phyloP scores from a whole-genome alignment of 2,888 invertebrate species.

The Chouioia cunea region DNA sequence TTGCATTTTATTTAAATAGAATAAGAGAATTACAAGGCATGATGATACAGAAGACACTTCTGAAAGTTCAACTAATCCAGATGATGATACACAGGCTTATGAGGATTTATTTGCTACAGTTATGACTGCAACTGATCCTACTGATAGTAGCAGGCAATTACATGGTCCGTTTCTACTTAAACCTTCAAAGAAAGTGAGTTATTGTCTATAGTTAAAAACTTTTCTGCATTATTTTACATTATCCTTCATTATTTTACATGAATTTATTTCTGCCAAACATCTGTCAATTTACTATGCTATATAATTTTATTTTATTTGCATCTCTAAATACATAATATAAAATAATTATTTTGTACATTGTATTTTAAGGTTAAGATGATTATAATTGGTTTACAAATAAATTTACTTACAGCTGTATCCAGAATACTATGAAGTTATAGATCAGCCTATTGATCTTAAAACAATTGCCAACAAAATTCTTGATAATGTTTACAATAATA shows the following conservation, averaged over 20 bases:
- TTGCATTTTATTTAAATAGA: slow-evolving; percentile 50
- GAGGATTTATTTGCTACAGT: slow-evolving; percentile 92
- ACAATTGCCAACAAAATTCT: slow-evolving; percentile 93
- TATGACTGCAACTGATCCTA: slow-evolving; percentile 85
- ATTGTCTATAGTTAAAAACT: slow-evolving; percentile 11
- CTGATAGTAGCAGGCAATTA: slow-evolving; percentile 82
- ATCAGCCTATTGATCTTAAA: slow-evolving; percentile 94
- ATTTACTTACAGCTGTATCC: slow-evolving; percentile 79
- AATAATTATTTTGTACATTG: background rate
- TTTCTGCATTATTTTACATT: slow-evolving; percentile 14
- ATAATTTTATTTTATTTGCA: background rate
- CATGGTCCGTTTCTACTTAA: slow-evolving; percentile 91
- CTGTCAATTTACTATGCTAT: no score
- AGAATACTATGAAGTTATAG: slow-evolving; percentile 94
- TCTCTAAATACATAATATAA: background rate
- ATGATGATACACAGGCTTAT: slow-evolving; percentile 81
- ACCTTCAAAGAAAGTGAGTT: slow-evolving; percentile 83
- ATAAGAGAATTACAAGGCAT: slow-evolving; percentile 65
- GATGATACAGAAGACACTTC: slow-evolving; percentile 79
- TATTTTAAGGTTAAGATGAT: background rate
- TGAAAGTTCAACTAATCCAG: slow-evolving; percentile 79
- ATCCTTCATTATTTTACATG: slow-evolving; percentile 23
- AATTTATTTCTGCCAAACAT: background rate
- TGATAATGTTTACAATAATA: slow-evolving; percentile 81
- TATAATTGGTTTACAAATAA: background rate